Conservation (phyloP, 1,140 invertebrate species). For the Sitobion miscanthi region DNA sequence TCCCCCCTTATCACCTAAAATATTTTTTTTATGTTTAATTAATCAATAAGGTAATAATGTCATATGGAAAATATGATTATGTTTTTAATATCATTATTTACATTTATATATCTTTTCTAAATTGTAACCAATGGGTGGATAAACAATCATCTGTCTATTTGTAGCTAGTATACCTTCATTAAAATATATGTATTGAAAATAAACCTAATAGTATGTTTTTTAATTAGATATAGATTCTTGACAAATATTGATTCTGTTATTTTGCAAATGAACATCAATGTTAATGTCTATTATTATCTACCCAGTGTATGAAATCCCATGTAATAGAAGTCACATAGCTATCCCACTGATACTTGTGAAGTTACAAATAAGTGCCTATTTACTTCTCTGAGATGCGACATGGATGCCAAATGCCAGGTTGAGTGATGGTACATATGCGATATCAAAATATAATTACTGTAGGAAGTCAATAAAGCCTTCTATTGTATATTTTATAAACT, state of each 20-base stretch:
- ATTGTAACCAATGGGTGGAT: slow-evolving; percentile 47
- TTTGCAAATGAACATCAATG: not conserved
- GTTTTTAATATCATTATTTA: slow-evolving; percentile 47
- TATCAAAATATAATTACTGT: no score
- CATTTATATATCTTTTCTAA: slow-evolving; percentile 47
- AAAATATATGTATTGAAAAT: slow-evolving; percentile 52
- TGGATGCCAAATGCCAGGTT: no score
- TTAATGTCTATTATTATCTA: no score
- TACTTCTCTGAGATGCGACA: no score
- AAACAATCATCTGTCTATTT: slow-evolving; percentile 52
- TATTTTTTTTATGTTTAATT: slow-evolving; percentile 21
- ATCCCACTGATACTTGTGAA: no score
- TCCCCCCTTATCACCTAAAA: no score
- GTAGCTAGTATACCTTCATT: slow-evolving; percentile 43
- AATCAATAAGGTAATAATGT: slow-evolving; percentile 46
- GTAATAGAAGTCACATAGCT: no score
- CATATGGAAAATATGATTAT: slow-evolving; percentile 51
- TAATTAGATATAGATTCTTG: not conserved
- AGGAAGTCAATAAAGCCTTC: no score
- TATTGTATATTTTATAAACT: no score
- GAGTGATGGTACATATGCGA: no score
- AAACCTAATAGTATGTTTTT: not conserved
- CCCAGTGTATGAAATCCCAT: no score
- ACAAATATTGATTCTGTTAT: not conserved
- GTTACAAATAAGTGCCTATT: no score